phyloP scores from a whole-genome alignment of 2,888 invertebrate genomes.

The Dryobotodes eremita region DNA sequence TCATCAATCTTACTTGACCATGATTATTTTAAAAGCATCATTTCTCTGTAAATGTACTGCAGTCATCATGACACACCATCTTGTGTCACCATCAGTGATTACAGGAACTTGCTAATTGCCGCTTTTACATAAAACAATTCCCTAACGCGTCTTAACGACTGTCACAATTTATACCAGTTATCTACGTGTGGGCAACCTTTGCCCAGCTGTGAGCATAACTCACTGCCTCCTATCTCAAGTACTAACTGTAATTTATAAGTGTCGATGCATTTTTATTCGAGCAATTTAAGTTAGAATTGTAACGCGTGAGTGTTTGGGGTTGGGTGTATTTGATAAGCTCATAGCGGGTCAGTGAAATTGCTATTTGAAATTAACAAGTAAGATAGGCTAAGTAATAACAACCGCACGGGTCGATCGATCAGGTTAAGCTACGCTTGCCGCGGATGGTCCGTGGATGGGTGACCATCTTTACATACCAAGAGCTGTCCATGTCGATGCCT shows the following conservation, averaged over 20 bases:
- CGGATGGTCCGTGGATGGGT: no score
- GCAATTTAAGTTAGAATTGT: constrained; percentile 83
- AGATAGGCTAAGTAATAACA: no score
- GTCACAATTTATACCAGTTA: constrained; percentile 65
- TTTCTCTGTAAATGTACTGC: not conserved
- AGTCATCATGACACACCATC: not conserved
- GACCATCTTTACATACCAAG: no score
- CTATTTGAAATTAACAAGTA: not conserved
- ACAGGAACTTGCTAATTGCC: constrained; percentile 40
- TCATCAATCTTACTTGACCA: constrained; percentile 8
- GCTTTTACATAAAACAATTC: constrained; percentile 52
- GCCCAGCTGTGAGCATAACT: constrained; percentile 63
- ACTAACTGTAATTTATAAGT: constrained; percentile 61
- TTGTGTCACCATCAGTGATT: constrained; percentile 26
- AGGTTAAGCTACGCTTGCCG: no score
- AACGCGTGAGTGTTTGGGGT: constrained; percentile 78
- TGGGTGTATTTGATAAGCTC: constrained; percentile 65
- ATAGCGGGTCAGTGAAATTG: constrained; percentile 32
- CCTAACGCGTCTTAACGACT: constrained; percentile 30
- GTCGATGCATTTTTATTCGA: constrained; percentile 85
- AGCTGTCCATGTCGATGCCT: no score
- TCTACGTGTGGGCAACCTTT: constrained; percentile 58
- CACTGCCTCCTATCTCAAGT: constrained; percentile 47
- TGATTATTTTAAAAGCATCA: not conserved
- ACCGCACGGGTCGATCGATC: no score